These are phyloP conservation scores for Venustoraphidia nigricollis DNA, from an alignment of 2,888 invertebrate species.

Conservation along the genomic window DNA sequence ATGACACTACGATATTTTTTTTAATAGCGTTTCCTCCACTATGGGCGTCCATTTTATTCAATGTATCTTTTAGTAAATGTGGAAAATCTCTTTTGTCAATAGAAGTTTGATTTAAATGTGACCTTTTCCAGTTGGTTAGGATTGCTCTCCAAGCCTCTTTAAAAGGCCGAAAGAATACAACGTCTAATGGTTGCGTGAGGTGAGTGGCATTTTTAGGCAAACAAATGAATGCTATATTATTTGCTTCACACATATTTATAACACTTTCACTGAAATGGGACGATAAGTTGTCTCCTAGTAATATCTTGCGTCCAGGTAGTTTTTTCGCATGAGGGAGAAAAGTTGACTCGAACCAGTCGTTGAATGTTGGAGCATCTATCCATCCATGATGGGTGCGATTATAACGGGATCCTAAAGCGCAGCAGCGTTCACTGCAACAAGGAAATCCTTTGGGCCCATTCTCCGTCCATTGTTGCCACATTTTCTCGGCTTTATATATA, in stretches of 20 bases:
- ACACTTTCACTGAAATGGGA: no score
- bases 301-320: slow-evolving; percentile 15
- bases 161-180: slow-evolving; percentile 15
- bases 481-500: slow-evolving; percentile 17
- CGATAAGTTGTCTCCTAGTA: slow-evolving; percentile 21
- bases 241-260: no score
- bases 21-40: slow-evolving; percentile 7
- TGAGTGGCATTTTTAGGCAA: slow-evolving; percentile 18
- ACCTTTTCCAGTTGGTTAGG: slow-evolving; percentile 8
- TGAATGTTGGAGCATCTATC: neutral
- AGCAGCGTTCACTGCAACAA: slow-evolving; percentile 2
- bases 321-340: slow-evolving; percentile 13
- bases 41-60: slow-evolving; percentile 6
- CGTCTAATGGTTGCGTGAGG: slow-evolving; percentile 17
- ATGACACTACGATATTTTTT: slow-evolving; percentile 9
- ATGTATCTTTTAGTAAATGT: slow-evolving; percentile 6
- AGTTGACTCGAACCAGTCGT: slow-evolving; percentile 3
- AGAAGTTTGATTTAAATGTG: slow-evolving; percentile 4
- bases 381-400: neutral
- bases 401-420: slow-evolving; percentile 1
- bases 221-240: slow-evolving; percentile 14
- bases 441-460: slow-evolving; percentile 19
- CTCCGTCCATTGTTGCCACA: slow-evolving; percentile 17
- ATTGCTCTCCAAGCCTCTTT: slow-evolving; percentile 15
- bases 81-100: slow-evolving; percentile 11